A percentile compares a stretch with the other conserved stretches of the same genome.
phyloP scores from a whole-genome alignment of 2,888 invertebrate species.

The Drosophila seclusa region DNA sequence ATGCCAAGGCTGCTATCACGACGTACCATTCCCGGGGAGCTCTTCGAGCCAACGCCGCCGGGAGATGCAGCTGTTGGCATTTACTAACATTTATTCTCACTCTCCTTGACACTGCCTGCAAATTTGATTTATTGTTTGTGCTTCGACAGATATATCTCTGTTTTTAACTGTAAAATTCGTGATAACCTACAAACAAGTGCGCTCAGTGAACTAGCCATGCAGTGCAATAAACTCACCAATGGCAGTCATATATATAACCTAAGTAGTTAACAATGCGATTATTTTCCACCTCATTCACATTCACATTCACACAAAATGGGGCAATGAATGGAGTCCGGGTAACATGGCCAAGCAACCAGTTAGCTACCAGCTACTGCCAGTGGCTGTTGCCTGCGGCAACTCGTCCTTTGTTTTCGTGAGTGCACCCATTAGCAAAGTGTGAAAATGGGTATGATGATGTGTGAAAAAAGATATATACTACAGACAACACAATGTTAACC shows the following conservation, averaged over 20 bases:
- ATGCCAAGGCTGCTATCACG: constrained; percentile 21
- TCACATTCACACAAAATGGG: constrained; percentile 33
- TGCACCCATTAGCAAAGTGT: neutral
- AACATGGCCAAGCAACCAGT: constrained; percentile 1
- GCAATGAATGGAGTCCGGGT: constrained; percentile 34
- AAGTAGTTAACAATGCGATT: constrained; percentile 30
- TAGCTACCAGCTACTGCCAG: constrained; percentile 7
- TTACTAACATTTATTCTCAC: constrained; percentile 18
- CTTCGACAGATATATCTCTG: constrained; percentile 11
- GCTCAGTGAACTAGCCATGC: constrained; percentile 23
- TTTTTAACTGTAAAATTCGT: constrained; percentile 26
- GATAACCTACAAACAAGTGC: constrained; percentile 28
- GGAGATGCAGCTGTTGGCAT: constrained; percentile 55
- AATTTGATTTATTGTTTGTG: constrained; percentile 20
- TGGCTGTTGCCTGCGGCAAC: constrained; percentile 7
- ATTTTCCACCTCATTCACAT: constrained; percentile 38
- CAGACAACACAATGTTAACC: neutral
- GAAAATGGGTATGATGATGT: neutral
- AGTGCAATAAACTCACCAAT: constrained; percentile 36
- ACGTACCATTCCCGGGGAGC: constrained; percentile 52
- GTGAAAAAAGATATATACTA: neutral
- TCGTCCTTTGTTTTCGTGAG: constrained; percentile 19
- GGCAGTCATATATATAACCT: constrained; percentile 16
- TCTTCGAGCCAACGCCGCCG: constrained; percentile 51
- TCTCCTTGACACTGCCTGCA: constrained; percentile 23